Evolutionary conservation across 2,113 vertebrate species (phyloP), one percentile per base, ranked within the genome.

Genomic region (Hippocampus comes): DNA sequence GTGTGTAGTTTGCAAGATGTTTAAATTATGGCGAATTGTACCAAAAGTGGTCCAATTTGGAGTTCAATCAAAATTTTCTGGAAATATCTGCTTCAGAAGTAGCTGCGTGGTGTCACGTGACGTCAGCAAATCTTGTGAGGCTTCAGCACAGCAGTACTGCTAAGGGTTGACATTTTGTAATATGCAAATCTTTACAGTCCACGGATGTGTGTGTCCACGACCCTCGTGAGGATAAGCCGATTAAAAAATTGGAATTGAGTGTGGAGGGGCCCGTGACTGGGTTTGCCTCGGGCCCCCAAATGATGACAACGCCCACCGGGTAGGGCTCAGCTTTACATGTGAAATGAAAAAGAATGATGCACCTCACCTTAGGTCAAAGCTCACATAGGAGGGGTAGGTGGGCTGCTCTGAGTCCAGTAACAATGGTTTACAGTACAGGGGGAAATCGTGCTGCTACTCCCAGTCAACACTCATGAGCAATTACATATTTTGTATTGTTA

Each of bases 401-500:
- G 63, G 38, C 17, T 1, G 4, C 60, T 88, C 80, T 87, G 71
- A 76, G 81, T 84, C 80, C 69, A 77, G 65, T 56, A 68, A 77
- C 67, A 75, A 82, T 80, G 55, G 78, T 75, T 57, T 46, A 38
- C 72, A 34, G 53, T 69, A 72, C 68, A 49, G 67, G 65, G 76
- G 57, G 75, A 23, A 48, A 73, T 63, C 72, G 70, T 51, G 77
- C 78, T 63, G 77, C 76, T 66, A 20, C 76, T 78, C 79, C 83
- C 65, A 76, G 53, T 74, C 69, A 71, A 76, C 80, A 57, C 34
- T 75, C 77, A 78, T 76, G 41, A 57, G 59, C 46, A 2, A 48
- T 63, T 85, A 83, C 72, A 78, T 61, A 61, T 82, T 71, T 80
- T 79, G 73, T 79, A 73, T 85, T 82, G 65, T 23, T 71, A 68